Percentiles rank a stretch among this genome's conserved stretches.
These are phyloP conservation scores for Lates calcarifer DNA, from an alignment of 2,113 vertebrate genomes.

Conservation along the genomic window DNA sequence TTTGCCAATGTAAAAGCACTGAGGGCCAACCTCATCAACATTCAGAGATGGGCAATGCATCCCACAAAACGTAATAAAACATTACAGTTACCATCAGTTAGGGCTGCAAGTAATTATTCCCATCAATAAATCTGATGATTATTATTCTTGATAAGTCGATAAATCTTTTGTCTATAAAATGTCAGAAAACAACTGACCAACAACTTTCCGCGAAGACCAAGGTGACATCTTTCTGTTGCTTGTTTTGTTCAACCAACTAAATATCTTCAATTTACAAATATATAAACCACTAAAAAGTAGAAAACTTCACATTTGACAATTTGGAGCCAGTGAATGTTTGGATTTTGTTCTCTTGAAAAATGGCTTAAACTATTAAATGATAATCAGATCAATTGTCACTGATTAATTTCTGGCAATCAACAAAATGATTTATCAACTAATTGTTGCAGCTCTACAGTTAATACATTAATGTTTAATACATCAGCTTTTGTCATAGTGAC, in stretches of 20 bases:
- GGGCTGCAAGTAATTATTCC: background rate
- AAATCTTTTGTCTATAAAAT: background rate
- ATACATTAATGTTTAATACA: background rate
- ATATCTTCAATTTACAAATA: background rate
- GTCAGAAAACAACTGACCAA: background rate
- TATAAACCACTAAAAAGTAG: background rate
- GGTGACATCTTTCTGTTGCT: background rate
- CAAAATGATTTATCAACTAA: background rate
- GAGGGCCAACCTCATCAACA: background rate
- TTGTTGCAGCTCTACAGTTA: background rate
- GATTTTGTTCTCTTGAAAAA: background rate
- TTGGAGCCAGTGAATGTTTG: background rate
- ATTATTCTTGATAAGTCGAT: background rate
- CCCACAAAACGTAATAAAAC: background rate
- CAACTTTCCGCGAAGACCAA: background rate
- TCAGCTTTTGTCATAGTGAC: background rate
- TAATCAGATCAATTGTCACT: background rate
- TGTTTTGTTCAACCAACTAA: background rate
- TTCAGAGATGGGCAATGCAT: background rate
- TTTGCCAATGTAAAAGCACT: background rate
- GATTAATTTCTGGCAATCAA: background rate
- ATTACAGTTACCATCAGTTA: background rate
- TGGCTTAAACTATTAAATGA: background rate
- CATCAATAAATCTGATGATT: background rate
- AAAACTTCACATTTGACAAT: background rate